Base-by-base conservation (phyloP, 2,797 vertebrate species). In the Pangasius krempfi region DNA sequence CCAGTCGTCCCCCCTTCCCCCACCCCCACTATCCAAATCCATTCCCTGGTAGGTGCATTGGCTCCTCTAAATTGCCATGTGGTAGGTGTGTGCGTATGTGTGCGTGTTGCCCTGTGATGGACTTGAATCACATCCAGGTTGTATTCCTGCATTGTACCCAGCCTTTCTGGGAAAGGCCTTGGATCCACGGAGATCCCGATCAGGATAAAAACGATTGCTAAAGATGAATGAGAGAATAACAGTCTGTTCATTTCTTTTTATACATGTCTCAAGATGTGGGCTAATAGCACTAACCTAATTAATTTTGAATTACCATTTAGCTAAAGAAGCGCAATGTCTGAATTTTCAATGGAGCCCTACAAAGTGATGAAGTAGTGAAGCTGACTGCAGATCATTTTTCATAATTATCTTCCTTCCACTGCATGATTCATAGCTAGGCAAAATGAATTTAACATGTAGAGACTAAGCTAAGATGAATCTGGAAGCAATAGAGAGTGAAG, bases 371-470 rank as follows among this genome's bases (percentile, higher is more conserved):
- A 58, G 37, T 56, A 22, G 52, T 40, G 5, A 37, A 47, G 16
- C 83, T 22, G n/a, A n/a, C 37, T 73, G 79, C 14, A 33, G 86
- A 72, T 83, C 27, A 75, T 84, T 84, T 82, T 82, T 72, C 60
- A 10, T 64, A 52, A 76, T 76, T 30, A 84, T 76, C 70, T 73
- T 70, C 54, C n/a, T 73, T 58, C 16, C 56, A 18, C 44, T 14
- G 60, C 47, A 27, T 44, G 52, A 81, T 33, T 85, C 40, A 68
- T 79, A 76, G 58, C 58, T 18, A 13, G 30, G 2, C 22, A 20
- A 47, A 44, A 47, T 30, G 25, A 58, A 60, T 82, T 18, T 9
- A 87, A n/a, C 33, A 10, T 10, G 62, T 58, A n/a, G 33, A 87
- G 64, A 52, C 9, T 13, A 82, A 10, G 40, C 62, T 81, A 12